Conservation (phyloP, 2,113 vertebrate species). For the Cinclus mexicanus region DNA sequence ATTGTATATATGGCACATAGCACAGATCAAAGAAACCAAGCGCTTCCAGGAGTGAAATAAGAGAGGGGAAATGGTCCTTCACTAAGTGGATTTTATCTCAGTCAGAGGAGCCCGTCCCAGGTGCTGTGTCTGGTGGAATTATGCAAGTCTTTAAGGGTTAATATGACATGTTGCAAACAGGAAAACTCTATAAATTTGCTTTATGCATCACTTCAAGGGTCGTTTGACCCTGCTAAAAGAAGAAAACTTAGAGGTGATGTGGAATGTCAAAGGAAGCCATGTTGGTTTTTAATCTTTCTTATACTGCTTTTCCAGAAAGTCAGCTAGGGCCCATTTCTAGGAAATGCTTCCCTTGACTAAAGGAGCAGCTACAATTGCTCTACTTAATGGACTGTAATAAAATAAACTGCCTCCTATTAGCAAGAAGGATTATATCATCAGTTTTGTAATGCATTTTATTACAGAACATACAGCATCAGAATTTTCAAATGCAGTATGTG, state of each 20-base stretch:
- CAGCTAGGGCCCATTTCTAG: conserved; percentile 22
- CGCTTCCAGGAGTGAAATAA: background rate
- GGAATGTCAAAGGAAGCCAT: background rate
- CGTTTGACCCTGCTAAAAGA: background rate
- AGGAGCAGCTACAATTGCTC: background rate
- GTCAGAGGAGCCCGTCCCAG: background rate
- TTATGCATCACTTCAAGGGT: background rate
- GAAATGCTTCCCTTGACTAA: conserved; percentile 30
- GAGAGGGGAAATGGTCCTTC: background rate
- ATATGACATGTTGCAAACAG: background rate
- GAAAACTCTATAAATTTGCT: background rate
- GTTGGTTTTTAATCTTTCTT: background rate
- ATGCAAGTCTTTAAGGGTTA: background rate
- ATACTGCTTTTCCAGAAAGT: conserved; percentile 24
- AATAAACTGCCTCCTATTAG: conserved; percentile 40
- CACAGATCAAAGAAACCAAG: background rate
- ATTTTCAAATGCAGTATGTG: conserved; percentile 6
- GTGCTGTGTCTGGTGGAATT: background rate
- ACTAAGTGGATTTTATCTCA: background rate
- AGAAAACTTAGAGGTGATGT: background rate
- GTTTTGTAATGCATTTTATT: conserved; percentile 43
- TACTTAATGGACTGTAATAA: conserved; percentile 51
- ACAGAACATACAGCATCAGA: background rate
- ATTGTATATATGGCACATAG: background rate
- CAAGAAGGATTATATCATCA: conserved; percentile 20